Percentiles rank a stretch among this genome's conserved stretches.
phyloP scores from a whole-genome alignment of 1,140 invertebrate genomes.

The Vanessa atalanta region DNA sequence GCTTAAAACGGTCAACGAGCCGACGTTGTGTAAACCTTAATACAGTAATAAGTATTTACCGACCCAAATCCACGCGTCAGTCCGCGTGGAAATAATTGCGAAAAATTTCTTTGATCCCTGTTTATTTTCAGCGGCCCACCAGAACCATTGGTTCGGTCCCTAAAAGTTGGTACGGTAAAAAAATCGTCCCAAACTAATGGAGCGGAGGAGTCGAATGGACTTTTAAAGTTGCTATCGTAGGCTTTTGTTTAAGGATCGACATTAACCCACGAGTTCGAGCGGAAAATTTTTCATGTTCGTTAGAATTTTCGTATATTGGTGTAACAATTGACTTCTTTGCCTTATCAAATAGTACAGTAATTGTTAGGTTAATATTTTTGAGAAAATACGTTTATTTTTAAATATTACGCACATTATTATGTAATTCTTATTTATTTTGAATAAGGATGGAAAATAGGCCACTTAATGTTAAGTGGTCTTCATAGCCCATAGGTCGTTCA shows the following conservation, averaged over 20 bases:
- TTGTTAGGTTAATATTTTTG: too few relatives aligned
- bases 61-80: conserved; percentile 29
- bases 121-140: conserved; percentile 46
- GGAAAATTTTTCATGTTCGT: conserved; percentile 42
- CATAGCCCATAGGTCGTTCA: too few relatives aligned
- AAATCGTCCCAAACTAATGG: conserved; percentile 64
- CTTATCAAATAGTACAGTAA: too few relatives aligned
- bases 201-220: conserved; percentile 56
- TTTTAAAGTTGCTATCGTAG: conserved; percentile 55
- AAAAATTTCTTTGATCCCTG: conserved; percentile 45
- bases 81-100: conserved; percentile 39
- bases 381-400: neutral
- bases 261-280: conserved; percentile 21
- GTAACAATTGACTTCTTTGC: neutral
- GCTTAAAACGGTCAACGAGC: conserved; percentile 38
- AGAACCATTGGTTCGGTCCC: conserved; percentile 32
- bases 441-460: too few relatives aligned
- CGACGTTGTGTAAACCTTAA: conserved; percentile 44
- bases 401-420: neutral
- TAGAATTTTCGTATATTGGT: conserved; percentile 34
- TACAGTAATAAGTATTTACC: conserved; percentile 38
- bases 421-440: too few relatives aligned
- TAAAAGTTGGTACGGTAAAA: conserved; percentile 44
- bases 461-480: too few relatives aligned
- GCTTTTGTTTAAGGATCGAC: conserved; percentile 35